Evolutionary conservation across 2,888 invertebrate genomes (phyloP).

Genomic region (Prenolepis imparis): DNA sequence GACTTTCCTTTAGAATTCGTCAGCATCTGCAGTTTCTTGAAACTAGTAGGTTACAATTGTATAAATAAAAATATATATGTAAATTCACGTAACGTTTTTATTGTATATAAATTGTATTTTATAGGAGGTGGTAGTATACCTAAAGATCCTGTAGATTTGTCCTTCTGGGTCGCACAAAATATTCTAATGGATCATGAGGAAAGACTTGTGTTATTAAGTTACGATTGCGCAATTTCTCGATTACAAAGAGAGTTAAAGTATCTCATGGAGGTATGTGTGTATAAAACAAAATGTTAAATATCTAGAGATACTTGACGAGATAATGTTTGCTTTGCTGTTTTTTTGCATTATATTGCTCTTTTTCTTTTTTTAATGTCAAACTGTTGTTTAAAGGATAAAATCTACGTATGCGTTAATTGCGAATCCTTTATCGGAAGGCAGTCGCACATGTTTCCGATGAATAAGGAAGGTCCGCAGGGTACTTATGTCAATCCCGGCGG

Average conservation of each 20-base stretch:
- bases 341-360: background rate
- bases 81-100: background rate
- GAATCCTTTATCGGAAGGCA: constrained; percentile 88
- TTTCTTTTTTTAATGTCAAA: constrained; percentile 35
- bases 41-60: constrained; percentile 74
- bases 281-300: background rate
- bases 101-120: constrained; percentile 30
- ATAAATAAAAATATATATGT: constrained; percentile 6
- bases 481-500: constrained; percentile 94
- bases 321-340: background rate
- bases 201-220: constrained; percentile 89
- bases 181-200: constrained; percentile 90
- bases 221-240: constrained; percentile 91
- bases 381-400: constrained; percentile 73
- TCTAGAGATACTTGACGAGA: background rate
- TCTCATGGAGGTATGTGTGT: constrained; percentile 78
- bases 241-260: constrained; percentile 88
- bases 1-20: constrained; percentile 85
- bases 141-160: constrained; percentile 90
- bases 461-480: constrained; percentile 92
- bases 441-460: constrained; percentile 93
- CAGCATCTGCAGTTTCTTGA: constrained; percentile 81
- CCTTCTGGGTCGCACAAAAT: constrained; percentile 94
- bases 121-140: constrained; percentile 87
- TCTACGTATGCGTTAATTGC: constrained; percentile 87